Conservation (phyloP, 2,888 invertebrate genomes). For the Lasioglossum malachurum region DNA sequence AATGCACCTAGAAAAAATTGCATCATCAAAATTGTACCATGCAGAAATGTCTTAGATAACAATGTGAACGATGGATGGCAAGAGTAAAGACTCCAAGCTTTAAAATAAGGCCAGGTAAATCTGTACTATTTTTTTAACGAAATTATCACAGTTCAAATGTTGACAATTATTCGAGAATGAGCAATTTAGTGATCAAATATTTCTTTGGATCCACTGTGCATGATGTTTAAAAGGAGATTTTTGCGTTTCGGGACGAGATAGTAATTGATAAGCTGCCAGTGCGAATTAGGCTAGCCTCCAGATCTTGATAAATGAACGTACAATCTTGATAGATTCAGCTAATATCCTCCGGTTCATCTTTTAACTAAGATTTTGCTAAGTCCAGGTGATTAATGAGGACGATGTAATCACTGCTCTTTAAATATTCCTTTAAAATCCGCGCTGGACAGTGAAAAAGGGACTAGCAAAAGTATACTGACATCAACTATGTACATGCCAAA, state of each 20-base stretch:
- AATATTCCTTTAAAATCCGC: background rate
- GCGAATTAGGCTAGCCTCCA: conserved; percentile 10
- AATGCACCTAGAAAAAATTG: no score
- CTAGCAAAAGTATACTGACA: background rate
- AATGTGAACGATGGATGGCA: no score
- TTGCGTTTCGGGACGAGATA: background rate
- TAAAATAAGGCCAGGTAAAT: no score
- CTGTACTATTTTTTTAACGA: no score
- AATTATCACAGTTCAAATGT: no score
- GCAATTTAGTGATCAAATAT: background rate
- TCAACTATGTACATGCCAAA: background rate
- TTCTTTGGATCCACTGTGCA: background rate
- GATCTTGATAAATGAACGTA: conserved; percentile 22
- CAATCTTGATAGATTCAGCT: conserved; percentile 1
- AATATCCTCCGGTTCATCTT: background rate
- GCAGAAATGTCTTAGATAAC: no score
- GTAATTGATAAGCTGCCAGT: background rate
- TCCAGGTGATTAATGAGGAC: background rate
- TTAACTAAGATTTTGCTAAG: conserved; percentile 2
- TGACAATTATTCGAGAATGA: no score
- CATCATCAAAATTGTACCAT: no score
- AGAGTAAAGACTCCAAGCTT: no score
- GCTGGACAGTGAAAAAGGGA: background rate
- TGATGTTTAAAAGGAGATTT: background rate
- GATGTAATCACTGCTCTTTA: background rate